Percentiles rank a stretch among this genome's conserved stretches.
phyloP scores from a whole-genome alignment of 2,797 vertebrate species.

The Argentina silus region DNA sequence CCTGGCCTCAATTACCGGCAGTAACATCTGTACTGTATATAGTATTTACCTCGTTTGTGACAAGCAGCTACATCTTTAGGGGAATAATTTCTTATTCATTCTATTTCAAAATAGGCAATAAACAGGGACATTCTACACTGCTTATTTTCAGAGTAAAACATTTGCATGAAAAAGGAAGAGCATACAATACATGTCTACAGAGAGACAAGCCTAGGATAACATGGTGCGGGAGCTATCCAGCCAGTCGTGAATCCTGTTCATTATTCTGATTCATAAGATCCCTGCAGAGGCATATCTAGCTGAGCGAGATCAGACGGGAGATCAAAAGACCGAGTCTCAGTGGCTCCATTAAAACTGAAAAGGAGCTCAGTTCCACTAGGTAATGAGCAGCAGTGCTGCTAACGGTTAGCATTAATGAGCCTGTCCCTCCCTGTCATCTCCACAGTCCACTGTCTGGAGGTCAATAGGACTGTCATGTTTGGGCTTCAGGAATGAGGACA shows the following conservation, averaged over 20 bases:
- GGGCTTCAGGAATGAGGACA: constrained; percentile 23
- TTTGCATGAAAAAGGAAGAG: constrained; percentile 58
- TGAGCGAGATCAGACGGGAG: constrained; percentile 50
- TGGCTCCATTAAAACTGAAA: constrained; percentile 48
- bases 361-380: constrained; percentile 34
- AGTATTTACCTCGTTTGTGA: constrained; percentile 32
- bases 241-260: constrained; percentile 15
- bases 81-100: constrained; percentile 24
- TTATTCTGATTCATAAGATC: constrained; percentile 62
- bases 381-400: constrained; percentile 42
- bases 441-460: background rate
- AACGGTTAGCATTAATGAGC: constrained; percentile 43
- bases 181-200: constrained; percentile 41
- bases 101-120: constrained; percentile 31
- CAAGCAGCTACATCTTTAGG: constrained; percentile 4
- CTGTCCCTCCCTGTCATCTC: constrained; percentile 28
- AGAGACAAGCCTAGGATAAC: constrained; percentile 44
- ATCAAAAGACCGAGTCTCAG: constrained; percentile 35
- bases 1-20: constrained; percentile 5
- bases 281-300: constrained; percentile 54
- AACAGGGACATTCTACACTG: constrained; percentile 20
- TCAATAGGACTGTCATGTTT: constrained; percentile 16
- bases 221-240: constrained; percentile 29
- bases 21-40: constrained; percentile 26
- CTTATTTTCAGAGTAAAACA: constrained; percentile 32